Percentiles rank a stretch among this genome's conserved stretches.
phyloP scores from a whole-genome alignment of 2,888 invertebrate species.

The Julus scanicus region DNA sequence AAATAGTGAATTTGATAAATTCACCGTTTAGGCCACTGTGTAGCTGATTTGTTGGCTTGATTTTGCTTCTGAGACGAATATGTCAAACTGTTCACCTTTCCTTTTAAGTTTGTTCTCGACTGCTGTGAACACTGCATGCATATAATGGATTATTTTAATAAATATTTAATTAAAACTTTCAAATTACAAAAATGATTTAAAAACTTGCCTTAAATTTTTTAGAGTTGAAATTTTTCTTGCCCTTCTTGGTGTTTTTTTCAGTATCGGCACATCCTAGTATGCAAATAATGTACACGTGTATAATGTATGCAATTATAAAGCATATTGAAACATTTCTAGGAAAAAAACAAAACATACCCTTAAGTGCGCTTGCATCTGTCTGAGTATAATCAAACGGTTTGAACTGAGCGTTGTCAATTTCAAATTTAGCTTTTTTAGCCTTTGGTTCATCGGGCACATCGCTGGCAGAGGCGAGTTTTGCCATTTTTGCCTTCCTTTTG shows the following conservation, averaged over 20 bases:
- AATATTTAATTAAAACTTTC: neutral
- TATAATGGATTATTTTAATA: neutral
- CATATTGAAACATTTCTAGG: neutral
- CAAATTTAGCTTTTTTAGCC: neutral
- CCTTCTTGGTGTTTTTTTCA: neutral
- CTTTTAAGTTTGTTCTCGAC: neutral
- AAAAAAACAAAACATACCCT: neutral
- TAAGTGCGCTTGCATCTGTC: slow-evolving; percentile 27
- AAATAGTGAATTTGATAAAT: neutral
- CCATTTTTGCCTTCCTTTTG: neutral
- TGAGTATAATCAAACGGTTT: slow-evolving; percentile 53
- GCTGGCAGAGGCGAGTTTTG: neutral
- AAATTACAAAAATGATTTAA: neutral
- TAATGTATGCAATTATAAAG: neutral
- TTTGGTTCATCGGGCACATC: neutral
- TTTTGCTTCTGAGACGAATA: slow-evolving; percentile 36
- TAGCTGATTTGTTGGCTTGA: neutral
- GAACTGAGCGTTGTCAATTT: neutral
- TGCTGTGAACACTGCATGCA: neutral
- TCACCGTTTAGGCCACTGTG: slow-evolving; percentile 16
- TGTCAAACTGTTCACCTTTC: neutral
- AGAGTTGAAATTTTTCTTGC: slow-evolving; percentile 14
- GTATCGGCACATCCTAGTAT: neutral
- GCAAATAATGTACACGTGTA: too few relatives aligned
- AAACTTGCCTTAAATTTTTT: neutral